Evolutionary conservation across 2,888 invertebrate species (phyloP), one percentile per base, ranked within the genome.

Genomic region (Nemotelus pantherinus): DNA sequence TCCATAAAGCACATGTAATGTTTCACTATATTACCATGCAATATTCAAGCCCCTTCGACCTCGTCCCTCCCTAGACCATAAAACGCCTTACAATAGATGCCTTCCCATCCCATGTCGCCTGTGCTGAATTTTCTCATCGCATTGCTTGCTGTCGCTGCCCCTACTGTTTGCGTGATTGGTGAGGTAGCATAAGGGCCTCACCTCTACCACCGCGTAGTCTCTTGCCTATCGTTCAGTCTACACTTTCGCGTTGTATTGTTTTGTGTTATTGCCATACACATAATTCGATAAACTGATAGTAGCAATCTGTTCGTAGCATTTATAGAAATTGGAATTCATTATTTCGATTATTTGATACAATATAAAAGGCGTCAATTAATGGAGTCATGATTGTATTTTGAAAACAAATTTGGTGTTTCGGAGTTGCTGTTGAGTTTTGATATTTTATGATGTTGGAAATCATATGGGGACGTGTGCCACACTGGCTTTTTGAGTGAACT

Each of bases 251-350:
- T 68, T 70, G 44, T 70, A 70, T 70, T 70, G 70, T 70, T 70
- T 68, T 68, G 10, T 48, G 68, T 68, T 39, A 50, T 50, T 53
- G 48, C 53, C 53, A 68, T 68, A 68, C 68, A 70, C 70, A 70
- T 70, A 70, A 70, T 70, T 70, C 70, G 53, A 70, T 70, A 70
- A 70, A 70, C 70, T 70, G 70, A 70, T 70, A 70, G 70, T 70
- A 70, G 70, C 70, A 70, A 70, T 70, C 70, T 70, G 70, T 44
- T 70, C 70, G 43, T 47, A 70, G 70, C 70, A 55, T 70, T 70
- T 70, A 70, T 70, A 70, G 70, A 70, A 70, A 70, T 68, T 53
- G 68, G 68, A 68, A 50, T 70, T 70, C 53, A 70, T 70, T 70
- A 70, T 70, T 70, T 70, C 70, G 70, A 70, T 70, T 70, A 70